Evolutionary conservation across 1,140 invertebrate species (phyloP).

Genomic region (Polyergus mexicanus): DNA sequence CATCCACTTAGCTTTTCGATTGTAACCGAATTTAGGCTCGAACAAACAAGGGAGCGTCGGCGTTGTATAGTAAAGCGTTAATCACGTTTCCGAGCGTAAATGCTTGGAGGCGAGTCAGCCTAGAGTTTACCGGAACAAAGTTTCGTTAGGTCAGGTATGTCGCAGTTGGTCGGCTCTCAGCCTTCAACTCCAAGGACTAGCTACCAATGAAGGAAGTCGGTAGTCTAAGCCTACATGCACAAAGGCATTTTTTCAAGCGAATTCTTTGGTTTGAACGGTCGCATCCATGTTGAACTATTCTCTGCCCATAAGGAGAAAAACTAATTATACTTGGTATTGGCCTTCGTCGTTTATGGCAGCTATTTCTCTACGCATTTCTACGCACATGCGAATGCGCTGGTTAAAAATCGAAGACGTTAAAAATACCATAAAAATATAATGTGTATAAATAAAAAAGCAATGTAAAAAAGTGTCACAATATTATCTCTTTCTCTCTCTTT

Average conservation of each 20-base stretch:
- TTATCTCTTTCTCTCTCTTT: background rate
- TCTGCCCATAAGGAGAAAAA: constrained; percentile 58
- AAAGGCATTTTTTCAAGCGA: constrained; percentile 66
- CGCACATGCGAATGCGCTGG: background rate
- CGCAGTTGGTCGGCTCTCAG: constrained; percentile 16
- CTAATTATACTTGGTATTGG: constrained; percentile 71
- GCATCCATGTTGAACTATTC: background rate
- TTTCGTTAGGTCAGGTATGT: constrained; percentile 40
- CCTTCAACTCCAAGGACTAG: constrained; percentile 16
- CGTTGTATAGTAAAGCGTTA: constrained; percentile 4
- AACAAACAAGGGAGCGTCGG: constrained; percentile 27
- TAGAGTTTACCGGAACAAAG: constrained; percentile 22
- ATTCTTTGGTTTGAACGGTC: constrained; percentile 22
- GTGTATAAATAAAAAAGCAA: background rate
- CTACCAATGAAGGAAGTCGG: constrained; percentile 23
- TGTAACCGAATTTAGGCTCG: background rate
- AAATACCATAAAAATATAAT: background rate
- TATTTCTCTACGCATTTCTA: constrained; percentile 33
- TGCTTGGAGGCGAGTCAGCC: background rate
- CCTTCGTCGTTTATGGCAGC: constrained; percentile 66
- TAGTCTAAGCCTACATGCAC: constrained; percentile 16
- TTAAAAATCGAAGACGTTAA: background rate
- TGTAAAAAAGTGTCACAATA: background rate
- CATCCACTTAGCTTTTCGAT: background rate
- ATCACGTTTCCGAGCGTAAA: constrained; percentile 29